Conservation (phyloP, 2,888 invertebrate species). For the Rhodophaea formosa region DNA sequence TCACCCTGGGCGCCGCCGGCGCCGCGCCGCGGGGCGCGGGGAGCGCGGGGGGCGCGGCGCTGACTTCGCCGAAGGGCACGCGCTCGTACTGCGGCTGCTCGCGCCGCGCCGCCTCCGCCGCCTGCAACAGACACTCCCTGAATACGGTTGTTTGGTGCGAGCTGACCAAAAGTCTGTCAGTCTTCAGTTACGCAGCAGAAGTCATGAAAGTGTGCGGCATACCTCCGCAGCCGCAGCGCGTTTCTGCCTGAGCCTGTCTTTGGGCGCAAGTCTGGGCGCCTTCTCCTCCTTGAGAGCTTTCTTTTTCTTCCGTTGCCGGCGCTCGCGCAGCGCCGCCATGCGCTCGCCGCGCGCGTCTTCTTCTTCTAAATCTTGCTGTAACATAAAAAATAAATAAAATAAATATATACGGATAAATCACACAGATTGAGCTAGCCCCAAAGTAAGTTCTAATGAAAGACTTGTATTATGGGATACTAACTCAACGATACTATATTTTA, state of each 20-base stretch:
- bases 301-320: slow-evolving; percentile 57
- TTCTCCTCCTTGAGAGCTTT: slow-evolving; percentile 55
- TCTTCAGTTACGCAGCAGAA: no score
- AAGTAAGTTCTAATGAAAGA: no score
- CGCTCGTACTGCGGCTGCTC: slow-evolving; percentile 79
- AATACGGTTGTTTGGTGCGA: no score
- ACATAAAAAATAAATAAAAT: slow-evolving; percentile 3
- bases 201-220: no score
- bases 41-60: slow-evolving; percentile 88
- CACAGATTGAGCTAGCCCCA: no score
- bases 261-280: slow-evolving; percentile 27
- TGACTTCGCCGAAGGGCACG: slow-evolving; percentile 88
- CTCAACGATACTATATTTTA: no score
- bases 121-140: slow-evolving; percentile 29
- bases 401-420: no score
- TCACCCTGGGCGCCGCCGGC: slow-evolving; percentile 34
- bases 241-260: not conserved
- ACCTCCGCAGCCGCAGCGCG: slow-evolving; percentile 20
- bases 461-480: no score
- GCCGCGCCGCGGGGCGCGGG: slow-evolving; percentile 70
- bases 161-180: no score
- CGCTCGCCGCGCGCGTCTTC: slow-evolving; percentile 55
- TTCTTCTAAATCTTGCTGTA: slow-evolving; percentile 53
- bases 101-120: slow-evolving; percentile 47
- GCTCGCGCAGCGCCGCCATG: slow-evolving; percentile 54